Base-by-base conservation (phyloP, 2,113 vertebrate species). In the Malurus melanocephalus region DNA sequence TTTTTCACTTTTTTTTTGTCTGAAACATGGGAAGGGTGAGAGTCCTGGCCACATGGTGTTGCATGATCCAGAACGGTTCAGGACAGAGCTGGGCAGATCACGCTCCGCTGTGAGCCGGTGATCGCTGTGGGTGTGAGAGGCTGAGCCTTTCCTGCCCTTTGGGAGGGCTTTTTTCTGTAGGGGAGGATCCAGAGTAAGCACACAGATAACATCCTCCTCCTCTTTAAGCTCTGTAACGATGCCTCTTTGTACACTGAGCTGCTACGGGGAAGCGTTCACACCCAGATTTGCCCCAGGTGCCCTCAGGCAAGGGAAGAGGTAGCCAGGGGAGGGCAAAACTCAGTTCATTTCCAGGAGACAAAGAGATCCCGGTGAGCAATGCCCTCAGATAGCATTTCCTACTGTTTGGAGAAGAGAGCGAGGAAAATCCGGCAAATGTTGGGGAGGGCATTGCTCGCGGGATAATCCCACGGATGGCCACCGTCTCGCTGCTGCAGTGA, bases 361-460 rank as follows among this genome's bases (percentile, higher is more conserved):
- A 84, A 84, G 80, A 83, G 82, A 95, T 96, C 95, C 96, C 55
- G 61, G 87, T 49, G 94, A 96, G 95, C 96, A 96, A 96, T 96
- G 96, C 77, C 93, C 85, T 95, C 87, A 9, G 86, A 26, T 59
- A 89, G 75, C 19, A 27, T 81, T 89, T 33, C 67, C 57, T 92
- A 59, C 60, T 10, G 7, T 93, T 93, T 89, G 86, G 90, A 75
- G 94, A 72, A 74, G 75, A 82, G 86, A 84, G 18, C 60, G 6
- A 84, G 88, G 51, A 42, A n/a, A 90, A 67, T 57, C 48, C 0
- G 15, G 91, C 84, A 57, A 32, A 66, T 56, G 85, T 88, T 64
- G 89, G 81, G 76, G 88, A 95, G 95, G 93, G 93, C 94, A 96
- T 96, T 96, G 96, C 94, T 96, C 93, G 42, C 80, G 49, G 95